Evolutionary conservation across 1,140 invertebrate species (phyloP).

Genomic region (Ptiloglossa arizonensis): DNA sequence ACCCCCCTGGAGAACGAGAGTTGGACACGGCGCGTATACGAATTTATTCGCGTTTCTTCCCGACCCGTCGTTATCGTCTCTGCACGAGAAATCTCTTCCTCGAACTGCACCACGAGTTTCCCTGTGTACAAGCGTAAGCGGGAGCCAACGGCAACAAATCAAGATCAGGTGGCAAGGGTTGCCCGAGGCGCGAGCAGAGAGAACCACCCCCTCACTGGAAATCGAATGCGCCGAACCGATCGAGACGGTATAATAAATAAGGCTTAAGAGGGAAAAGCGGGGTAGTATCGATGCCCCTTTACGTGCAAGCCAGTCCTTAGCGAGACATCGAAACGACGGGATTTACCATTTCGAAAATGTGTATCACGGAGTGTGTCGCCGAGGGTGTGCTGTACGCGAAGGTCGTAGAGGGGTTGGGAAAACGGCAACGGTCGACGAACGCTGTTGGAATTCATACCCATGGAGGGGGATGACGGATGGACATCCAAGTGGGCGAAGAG

Average conservation of each 20-base stretch:
- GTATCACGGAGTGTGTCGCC: too few species aligned
- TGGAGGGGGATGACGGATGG: not conserved
- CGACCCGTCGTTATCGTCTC: not conserved
- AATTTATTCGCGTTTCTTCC: conserved; percentile 31
- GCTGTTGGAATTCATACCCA: conserved; percentile 6
- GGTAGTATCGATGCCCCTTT: not conserved
- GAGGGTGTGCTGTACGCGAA: too few species aligned
- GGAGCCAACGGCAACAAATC: conserved; percentile 42
- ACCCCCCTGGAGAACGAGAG: too few species aligned
- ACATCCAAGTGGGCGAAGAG: too few species aligned
- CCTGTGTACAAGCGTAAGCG: not conserved
- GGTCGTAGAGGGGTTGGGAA: too few species aligned
- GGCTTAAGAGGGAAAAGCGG: not conserved
- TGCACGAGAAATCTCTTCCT: not conserved
- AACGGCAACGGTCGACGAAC: not conserved
- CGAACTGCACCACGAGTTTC: not conserved
- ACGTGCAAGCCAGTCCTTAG: not conserved
- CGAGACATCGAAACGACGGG: not conserved
- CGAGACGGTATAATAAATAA: conserved; percentile 42
- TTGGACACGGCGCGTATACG: not conserved
- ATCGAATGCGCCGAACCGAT: conserved; percentile 20
- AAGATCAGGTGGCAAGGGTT: conserved; percentile 30
- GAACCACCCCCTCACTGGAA: not conserved
- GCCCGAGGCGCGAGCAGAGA: not conserved
- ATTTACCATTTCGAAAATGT: conserved; percentile 25